phyloP scores from a whole-genome alignment of 2,888 invertebrate species.

The Synergus laeviventris region DNA sequence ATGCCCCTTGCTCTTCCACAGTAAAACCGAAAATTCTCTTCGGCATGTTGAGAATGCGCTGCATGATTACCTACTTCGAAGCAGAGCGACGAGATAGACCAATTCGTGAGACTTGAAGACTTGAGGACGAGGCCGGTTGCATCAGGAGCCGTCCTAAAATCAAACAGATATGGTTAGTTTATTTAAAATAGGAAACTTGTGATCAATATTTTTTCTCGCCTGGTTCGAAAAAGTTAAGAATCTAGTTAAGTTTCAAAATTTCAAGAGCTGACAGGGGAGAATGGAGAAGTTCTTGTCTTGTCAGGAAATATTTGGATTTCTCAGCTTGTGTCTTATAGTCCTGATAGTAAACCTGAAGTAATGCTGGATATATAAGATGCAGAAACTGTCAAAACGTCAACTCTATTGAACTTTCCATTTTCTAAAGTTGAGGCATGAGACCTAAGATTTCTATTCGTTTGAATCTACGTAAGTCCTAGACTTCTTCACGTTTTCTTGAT shows the following conservation, averaged over 20 bases:
- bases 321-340: no score
- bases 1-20: slow-evolving; percentile 52
- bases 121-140: background rate
- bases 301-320: no score
- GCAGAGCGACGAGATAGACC: slow-evolving; percentile 24
- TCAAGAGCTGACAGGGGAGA: no score
- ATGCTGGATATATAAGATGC: no score
- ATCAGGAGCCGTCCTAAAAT: background rate
- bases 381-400: background rate
- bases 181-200: no score
- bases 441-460: background rate
- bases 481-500: slow-evolving; percentile 54
- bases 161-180: background rate
- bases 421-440: background rate
- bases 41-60: slow-evolving; percentile 66
- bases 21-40: slow-evolving; percentile 55
- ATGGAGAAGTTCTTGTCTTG: no score
- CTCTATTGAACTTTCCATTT: background rate
- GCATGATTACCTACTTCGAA: slow-evolving; percentile 68
- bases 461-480: slow-evolving; percentile 43
- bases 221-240: no score
- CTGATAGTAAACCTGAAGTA: no score
- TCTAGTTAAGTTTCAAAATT: no score
- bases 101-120: slow-evolving; percentile 4
- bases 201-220: no score